Evolutionary conservation across 2,888 invertebrate genomes (phyloP).

Genomic region (Nomada fabriciana): DNA sequence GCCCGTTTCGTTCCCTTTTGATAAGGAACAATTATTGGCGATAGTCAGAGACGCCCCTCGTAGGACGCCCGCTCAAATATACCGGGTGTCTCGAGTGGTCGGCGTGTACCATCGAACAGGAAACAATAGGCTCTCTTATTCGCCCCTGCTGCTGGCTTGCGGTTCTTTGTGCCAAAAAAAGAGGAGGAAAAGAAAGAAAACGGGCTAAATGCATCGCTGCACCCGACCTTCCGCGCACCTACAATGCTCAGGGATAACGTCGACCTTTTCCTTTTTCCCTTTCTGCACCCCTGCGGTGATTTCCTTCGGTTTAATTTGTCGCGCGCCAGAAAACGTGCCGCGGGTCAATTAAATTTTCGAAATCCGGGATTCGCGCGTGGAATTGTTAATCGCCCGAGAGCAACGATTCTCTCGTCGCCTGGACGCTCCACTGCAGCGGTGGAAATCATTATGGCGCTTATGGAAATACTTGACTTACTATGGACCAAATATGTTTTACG

Average conservation of each 20-base stretch:
- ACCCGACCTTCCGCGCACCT: constrained; percentile 23
- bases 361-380: neutral
- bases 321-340: neutral
- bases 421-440: neutral
- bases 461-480: neutral
- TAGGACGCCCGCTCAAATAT: constrained; percentile 56
- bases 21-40: constrained; percentile 74
- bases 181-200: constrained; percentile 1
- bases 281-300: neutral
- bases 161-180: constrained; percentile 60
- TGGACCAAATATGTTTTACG: no score
- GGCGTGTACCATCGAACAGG: constrained; percentile 49
- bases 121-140: constrained; percentile 64
- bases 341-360: constrained; percentile 25
- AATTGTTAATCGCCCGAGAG: constrained; percentile 6
- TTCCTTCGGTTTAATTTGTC: constrained; percentile 18
- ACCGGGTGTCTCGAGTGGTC: constrained; percentile 65
- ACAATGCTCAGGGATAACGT: constrained; percentile 12
- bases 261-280: constrained; percentile 8
- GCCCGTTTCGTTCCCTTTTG: constrained; percentile 68
- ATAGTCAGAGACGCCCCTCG: constrained; percentile 70
- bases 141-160: constrained; percentile 37
- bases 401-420: neutral
- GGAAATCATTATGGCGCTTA: neutral
- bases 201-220: constrained; percentile 49